Conservation (phyloP, 2,113 vertebrate genomes). For the Limanda limanda region DNA sequence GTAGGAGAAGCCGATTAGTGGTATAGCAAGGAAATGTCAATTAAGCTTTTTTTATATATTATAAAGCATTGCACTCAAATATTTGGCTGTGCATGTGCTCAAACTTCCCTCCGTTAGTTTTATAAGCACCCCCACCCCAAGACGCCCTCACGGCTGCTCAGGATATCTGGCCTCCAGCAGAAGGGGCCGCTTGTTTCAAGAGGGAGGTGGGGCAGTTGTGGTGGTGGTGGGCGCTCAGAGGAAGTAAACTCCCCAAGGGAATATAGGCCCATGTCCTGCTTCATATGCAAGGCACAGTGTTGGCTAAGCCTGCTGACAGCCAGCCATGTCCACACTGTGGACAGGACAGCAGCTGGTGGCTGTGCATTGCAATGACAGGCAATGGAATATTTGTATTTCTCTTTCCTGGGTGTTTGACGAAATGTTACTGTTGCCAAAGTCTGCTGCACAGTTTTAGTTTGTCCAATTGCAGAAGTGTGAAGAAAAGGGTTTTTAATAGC, state of each 20-base stretch:
- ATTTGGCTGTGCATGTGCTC: conserved; percentile 29
- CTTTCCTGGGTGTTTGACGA: conserved; percentile 14
- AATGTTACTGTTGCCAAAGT: neutral
- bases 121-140: conserved; percentile 36
- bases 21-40: neutral
- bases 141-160: conserved; percentile 74
- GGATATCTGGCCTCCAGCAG: conserved; percentile 87
- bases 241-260: conserved; percentile 88
- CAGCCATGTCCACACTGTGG: conserved; percentile 75
- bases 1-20: neutral
- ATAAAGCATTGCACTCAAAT: neutral
- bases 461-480: neutral
- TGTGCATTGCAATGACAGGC: conserved; percentile 78
- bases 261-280: conserved; percentile 86
- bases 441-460: neutral
- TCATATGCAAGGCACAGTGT: conserved; percentile 84
- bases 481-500: neutral
- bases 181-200: conserved; percentile 86
- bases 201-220: conserved; percentile 53
- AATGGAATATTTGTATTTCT: conserved; percentile 41
- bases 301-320: conserved; percentile 77
- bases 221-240: conserved; percentile 80
- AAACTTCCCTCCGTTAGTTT: conserved; percentile 64
- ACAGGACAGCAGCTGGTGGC: conserved; percentile 83
- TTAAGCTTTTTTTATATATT: neutral